Evolutionary conservation across 2,888 invertebrate genomes (phyloP), one percentile per base, ranked within the genome.

Genomic region (Lagria hirta): DNA sequence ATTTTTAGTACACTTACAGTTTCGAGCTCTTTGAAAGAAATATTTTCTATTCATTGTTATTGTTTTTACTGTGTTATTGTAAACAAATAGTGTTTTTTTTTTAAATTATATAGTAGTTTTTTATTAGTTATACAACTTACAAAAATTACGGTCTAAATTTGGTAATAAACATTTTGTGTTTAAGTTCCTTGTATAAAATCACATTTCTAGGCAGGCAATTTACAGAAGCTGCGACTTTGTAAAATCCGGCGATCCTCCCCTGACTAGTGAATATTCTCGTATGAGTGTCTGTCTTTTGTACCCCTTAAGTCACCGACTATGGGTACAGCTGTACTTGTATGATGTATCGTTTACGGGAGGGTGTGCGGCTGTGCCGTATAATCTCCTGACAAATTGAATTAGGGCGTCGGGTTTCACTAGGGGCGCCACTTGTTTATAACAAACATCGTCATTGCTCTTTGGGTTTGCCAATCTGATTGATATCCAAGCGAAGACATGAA

Each of bases 311-410:
- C 51, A 52, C 54, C 57, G 58, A 52, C 60, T 57, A 59, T 61
- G 60, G 58, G 52, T 56, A 57, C 56, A 57, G 60, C 61, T 65
- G 58, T 65, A 61, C 60, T 61, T 58, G 62, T 64, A 70, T 71
- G 70, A 71, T 71, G 69, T 69, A 71, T 70, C 63, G 69, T 66
- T 60, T 64, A 61, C 61, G 61, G 63, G 64, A 67, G 69, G 69
- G 68, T 65, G 69, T 69, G 68, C 64, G 69, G 69, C 69, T 68
- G 65, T 66, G 68, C 67, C 68, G 67, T 66, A 71, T 72, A 72
- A 72, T 71, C 71, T 72, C 69, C 70, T 72, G 71, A 71, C 72
- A 72, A 72, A 72, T 72, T 72, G 72, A 72, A 72, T 72, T 71
- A 71, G 71, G 70, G 67, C 65, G 68, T 61, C 63, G 63, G 60